Evolutionary conservation across 2,888 invertebrate species (phyloP).

Genomic region (Miltochrista miniata): DNA sequence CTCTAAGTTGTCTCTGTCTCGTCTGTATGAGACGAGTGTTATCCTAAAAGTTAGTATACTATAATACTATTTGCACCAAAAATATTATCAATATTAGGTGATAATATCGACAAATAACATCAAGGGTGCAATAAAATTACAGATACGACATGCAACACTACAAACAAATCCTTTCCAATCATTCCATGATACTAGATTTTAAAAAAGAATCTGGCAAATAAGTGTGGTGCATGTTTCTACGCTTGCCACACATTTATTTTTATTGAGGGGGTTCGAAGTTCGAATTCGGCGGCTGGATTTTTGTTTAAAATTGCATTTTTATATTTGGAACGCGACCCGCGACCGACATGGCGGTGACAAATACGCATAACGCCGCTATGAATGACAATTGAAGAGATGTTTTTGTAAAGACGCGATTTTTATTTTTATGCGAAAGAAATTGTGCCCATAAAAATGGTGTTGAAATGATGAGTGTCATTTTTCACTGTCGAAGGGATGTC

Average conservation of each 20-base stretch:
- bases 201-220: constrained; percentile 44
- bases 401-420: constrained; percentile 80
- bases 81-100: background rate
- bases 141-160: background rate
- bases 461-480: constrained; percentile 81
- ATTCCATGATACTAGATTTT: constrained; percentile 21
- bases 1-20: too few species aligned
- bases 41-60: too few species aligned
- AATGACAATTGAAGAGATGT: constrained; percentile 83
- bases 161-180: constrained; percentile 7
- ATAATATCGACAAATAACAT: background rate
- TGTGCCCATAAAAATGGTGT: constrained; percentile 79
- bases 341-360: constrained; percentile 78
- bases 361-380: constrained; percentile 79
- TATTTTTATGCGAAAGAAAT: constrained; percentile 82
- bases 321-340: constrained; percentile 80
- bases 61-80: too few species aligned
- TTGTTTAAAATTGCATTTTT: constrained; percentile 84
- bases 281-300: constrained; percentile 67
- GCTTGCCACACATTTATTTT: constrained; percentile 71
- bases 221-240: constrained; percentile 57
- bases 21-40: too few species aligned
- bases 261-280: constrained; percentile 77
- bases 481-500: constrained; percentile 76
- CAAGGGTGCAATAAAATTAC: too few species aligned